Conservation (phyloP, 2,888 invertebrate genomes). For the Eurytoma californica region DNA sequence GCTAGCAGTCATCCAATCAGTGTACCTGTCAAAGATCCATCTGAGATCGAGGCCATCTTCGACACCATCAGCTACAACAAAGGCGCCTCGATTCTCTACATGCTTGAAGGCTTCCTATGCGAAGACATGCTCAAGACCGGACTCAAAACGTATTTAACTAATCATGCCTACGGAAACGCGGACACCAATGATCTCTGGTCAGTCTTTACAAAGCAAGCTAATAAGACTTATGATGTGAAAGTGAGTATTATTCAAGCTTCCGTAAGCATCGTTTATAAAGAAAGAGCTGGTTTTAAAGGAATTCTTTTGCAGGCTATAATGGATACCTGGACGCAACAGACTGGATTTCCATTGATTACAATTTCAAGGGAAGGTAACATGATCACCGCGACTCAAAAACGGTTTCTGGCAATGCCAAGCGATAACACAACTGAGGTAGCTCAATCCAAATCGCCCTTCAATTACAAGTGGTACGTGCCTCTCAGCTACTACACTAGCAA, state of each 20-base stretch:
- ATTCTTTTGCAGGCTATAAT: conserved; percentile 78
- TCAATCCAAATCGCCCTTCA: conserved; percentile 76
- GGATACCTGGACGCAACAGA: conserved; percentile 89
- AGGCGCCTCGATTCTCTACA: conserved; percentile 83
- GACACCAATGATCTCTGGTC: conserved; percentile 90
- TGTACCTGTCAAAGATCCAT: conserved; percentile 81
- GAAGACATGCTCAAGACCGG: conserved; percentile 81
- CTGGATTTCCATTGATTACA: conserved; percentile 88
- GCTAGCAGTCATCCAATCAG: conserved; percentile 85
- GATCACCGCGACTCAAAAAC: conserved; percentile 82
- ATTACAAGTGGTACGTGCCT: conserved; percentile 87
- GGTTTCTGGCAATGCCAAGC: conserved; percentile 77
- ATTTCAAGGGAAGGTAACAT: conserved; percentile 80
- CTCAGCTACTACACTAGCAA: conserved; percentile 85
- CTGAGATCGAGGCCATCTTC: conserved; percentile 84
- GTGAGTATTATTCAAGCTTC: conserved; percentile 69
- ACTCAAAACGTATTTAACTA: conserved; percentile 81
- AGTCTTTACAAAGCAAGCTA: conserved; percentile 81
- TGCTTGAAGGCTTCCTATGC: conserved; percentile 83
- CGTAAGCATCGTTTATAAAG: background rate
- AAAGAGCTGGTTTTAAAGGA: background rate
- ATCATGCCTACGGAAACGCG: conserved; percentile 83
- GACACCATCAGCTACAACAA: conserved; percentile 86
- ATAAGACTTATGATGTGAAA: conserved; percentile 80
- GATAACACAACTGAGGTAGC: conserved; percentile 77